phyloP scores from a whole-genome alignment of 2,797 vertebrate species.

The Naso thynnoides region DNA sequence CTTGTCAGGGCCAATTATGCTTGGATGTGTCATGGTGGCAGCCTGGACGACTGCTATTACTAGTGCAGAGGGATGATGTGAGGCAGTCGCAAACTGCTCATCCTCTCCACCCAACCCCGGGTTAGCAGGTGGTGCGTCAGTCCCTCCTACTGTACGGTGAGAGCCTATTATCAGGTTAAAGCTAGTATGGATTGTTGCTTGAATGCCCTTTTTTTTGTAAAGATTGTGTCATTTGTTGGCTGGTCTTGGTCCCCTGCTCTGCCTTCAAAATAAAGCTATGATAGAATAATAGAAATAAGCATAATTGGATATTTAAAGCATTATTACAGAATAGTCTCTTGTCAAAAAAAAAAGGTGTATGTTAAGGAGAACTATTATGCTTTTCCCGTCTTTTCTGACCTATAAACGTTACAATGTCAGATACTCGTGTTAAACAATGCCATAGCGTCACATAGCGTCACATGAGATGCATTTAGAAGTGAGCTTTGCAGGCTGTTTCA shows the following conservation, averaged over 20 bases:
- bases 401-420: too few relatives aligned
- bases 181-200: slow-evolving; percentile 43
- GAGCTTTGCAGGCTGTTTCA: too few relatives aligned
- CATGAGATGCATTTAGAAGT: too few relatives aligned
- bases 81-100: slow-evolving; percentile 47
- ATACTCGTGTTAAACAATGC: too few relatives aligned
- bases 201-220: too few relatives aligned
- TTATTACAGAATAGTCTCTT: background rate
- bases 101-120: slow-evolving; percentile 61
- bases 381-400: too few relatives aligned
- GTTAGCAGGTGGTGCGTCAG: slow-evolving; percentile 67
- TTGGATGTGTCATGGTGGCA: slow-evolving; percentile 90
- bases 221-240: slow-evolving; percentile 16
- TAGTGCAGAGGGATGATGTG: slow-evolving; percentile 69
- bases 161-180: slow-evolving; percentile 67
- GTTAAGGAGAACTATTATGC: too few relatives aligned
- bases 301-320: background rate
- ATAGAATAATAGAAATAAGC: background rate
- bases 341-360: too few relatives aligned
- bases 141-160: slow-evolving; percentile 57
- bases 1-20: slow-evolving; percentile 99
- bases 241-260: background rate
- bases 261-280: slow-evolving; percentile 3
- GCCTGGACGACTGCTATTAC: slow-evolving; percentile 84
- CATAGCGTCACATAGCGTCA: too few relatives aligned